Conservation (phyloP, 2,797 vertebrate species). For the Echeneis naucrates region DNA sequence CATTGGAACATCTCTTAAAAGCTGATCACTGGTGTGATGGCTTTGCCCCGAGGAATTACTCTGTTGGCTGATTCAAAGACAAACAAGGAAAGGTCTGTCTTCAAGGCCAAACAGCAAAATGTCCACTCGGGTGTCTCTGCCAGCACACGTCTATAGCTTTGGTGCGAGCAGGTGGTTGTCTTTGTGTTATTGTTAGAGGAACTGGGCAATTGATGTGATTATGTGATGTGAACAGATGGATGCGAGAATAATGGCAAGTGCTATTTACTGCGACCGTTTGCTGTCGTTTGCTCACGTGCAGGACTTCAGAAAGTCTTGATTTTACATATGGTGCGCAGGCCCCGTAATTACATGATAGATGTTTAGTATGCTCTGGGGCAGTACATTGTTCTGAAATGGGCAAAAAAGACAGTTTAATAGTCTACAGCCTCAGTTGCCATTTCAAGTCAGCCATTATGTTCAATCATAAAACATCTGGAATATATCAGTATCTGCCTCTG, state of each 20-base stretch:
- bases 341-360: slow-evolving; percentile 71
- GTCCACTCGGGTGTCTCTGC: slow-evolving; percentile 11
- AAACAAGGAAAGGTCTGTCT: slow-evolving; percentile 25
- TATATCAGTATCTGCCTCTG: slow-evolving; percentile 48
- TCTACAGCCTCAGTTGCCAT: slow-evolving; percentile 50
- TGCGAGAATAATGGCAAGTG: slow-evolving; percentile 49
- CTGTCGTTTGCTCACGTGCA: slow-evolving; percentile 31
- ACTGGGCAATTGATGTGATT: slow-evolving; percentile 55
- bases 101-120: slow-evolving; percentile 21
- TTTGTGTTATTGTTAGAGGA: slow-evolving; percentile 60
- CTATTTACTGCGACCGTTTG: slow-evolving; percentile 44
- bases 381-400: slow-evolving; percentile 68
- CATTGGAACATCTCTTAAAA: slow-evolving; percentile 41
- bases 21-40: slow-evolving; percentile 5
- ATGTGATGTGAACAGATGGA: slow-evolving; percentile 72
- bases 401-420: slow-evolving; percentile 65
- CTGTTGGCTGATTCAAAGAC: slow-evolving; percentile 17
- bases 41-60: slow-evolving; percentile 32
- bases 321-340: slow-evolving; percentile 68
- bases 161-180: slow-evolving; percentile 66
- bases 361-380: slow-evolving; percentile 63
- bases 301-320: slow-evolving; percentile 51
- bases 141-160: slow-evolving; percentile 31
- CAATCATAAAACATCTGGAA: slow-evolving; percentile 79
- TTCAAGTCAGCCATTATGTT: slow-evolving; percentile 70